These are phyloP conservation scores for Entomobrya multifasciata DNA, from an alignment of 2,888 invertebrate species.

Conservation along the genomic window DNA sequence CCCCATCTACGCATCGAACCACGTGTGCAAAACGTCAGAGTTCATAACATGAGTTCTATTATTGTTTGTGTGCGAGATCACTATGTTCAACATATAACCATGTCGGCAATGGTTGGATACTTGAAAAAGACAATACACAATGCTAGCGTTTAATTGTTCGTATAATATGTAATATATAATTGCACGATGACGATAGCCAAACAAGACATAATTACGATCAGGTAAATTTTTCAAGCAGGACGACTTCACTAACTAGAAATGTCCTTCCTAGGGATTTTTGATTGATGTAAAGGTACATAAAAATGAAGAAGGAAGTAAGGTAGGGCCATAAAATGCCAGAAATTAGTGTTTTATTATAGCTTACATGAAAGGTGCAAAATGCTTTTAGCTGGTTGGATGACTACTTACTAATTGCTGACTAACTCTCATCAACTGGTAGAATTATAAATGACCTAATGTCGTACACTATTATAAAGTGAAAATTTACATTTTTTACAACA, in stretches of 20 bases:
- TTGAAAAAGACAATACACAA: neutral
- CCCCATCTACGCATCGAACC: neutral
- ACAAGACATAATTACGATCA: neutral
- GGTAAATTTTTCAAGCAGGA: slow-evolving; percentile 29
- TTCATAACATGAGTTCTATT: neutral
- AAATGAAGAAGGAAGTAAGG: slow-evolving; percentile 22
- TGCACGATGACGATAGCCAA: neutral
- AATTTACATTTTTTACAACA: neutral
- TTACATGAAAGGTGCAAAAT: slow-evolving; percentile 28
- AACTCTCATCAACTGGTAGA: neutral
- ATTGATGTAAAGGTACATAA: slow-evolving; percentile 14
- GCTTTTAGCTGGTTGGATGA: neutral
- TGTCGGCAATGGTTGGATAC: slow-evolving; percentile 22
- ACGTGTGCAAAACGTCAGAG: neutral
- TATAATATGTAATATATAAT: slow-evolving; percentile 57
- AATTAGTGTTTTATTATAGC: slow-evolving; percentile 32
- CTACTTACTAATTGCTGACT: slow-evolving; percentile 23
- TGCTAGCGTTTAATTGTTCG: slow-evolving; percentile 45
- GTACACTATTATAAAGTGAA: neutral
- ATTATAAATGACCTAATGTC: slow-evolving; percentile 32
- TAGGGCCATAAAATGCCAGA: slow-evolving; percentile 1
- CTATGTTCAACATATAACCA: neutral
- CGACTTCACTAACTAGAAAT: neutral
- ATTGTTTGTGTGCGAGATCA: neutral
- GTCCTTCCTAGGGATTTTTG: neutral